Base-by-base conservation (phyloP, 2,888 invertebrate species). In the Mesochorus sp. region DNA sequence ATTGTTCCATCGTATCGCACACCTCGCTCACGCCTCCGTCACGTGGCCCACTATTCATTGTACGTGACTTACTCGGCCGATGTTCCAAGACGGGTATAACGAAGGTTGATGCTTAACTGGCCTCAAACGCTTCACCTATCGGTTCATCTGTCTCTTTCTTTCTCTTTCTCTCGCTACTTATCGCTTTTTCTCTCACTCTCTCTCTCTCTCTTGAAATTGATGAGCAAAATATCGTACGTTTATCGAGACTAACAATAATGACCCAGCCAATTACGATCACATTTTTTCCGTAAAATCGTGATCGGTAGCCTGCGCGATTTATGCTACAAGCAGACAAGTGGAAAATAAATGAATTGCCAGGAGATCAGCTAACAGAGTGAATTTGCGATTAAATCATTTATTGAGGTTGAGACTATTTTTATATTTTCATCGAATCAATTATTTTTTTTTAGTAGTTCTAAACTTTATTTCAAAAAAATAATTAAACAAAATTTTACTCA, bases 1-100 rank as follows among this genome's bases (percentile, higher is more conserved):
- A 90, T 91, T 90, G 90, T 90, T 90, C 89, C 89, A 89, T 88
- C 85, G 87, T 86, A 89, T 91, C 90, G 88, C 90, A 87, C 91
- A 87, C 91, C 91, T 90, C 87, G 88, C 88, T 90, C 91, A 91
- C 91, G 91, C 90, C 90, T 89, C 85, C 82, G 86, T 89, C 90
- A 89, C 89, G 89, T 90, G 89, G 88, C 89, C 86, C 87, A 89
- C 89, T 88, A 90, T 90, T 89, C 89, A 89, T 86, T 83, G 85
- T 86, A 90, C 90, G 90, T 90, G 90, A 90, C 90, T 87, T 71
- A 76, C 84, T 83, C 84, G 84, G 80, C 83, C 84, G 62, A 68
- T 61, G 64, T 80, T 74, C 51, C 26, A 44, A 71, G 66, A 68
- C 61, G 47, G 17, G 31, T 66, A 28, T 66, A 66, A 73, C 71